Evolutionary conservation across 2,113 vertebrate species (phyloP).

Genomic region (Apodemus sylvaticus): DNA sequence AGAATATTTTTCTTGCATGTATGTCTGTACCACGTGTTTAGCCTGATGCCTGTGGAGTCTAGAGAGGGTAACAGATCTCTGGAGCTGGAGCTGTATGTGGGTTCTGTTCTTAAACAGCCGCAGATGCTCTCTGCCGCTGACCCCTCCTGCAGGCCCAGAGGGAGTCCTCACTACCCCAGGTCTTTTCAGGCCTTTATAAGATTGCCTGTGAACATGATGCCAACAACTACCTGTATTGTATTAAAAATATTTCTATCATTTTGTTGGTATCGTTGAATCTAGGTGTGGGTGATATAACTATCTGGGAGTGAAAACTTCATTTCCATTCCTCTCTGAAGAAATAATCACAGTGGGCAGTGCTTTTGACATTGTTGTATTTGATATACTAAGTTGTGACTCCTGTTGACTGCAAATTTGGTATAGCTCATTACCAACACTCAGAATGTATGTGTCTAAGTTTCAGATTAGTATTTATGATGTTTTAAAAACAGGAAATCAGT

Average conservation of each 20-base stretch:
- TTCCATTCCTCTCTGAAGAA: not conserved
- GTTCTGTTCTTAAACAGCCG: not conserved
- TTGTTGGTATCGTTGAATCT: not conserved
- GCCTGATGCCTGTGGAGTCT: not conserved
- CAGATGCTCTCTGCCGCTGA: not conserved
- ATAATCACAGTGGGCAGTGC: not conserved
- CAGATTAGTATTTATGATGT: conserved; percentile 12
- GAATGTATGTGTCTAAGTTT: not conserved
- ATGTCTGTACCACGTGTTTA: not conserved
- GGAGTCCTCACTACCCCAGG: not conserved
- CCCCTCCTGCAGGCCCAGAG: not conserved
- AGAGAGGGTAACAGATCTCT: not conserved
- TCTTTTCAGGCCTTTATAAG: not conserved
- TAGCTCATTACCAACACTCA: not conserved
- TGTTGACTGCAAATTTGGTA: not conserved
- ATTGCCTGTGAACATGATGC: conserved; percentile 14
- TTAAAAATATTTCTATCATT: conserved; percentile 34
- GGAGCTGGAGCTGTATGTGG: not conserved
- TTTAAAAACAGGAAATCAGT: not conserved
- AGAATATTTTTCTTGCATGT: not conserved
- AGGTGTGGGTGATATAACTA: not conserved
- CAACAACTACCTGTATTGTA: not conserved
- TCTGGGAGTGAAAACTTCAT: not conserved
- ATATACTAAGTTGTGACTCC: not conserved
- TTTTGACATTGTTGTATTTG: not conserved